Evolutionary conservation across 2,113 vertebrate species (phyloP).

Genomic region (Elaphurus davidianus): DNA sequence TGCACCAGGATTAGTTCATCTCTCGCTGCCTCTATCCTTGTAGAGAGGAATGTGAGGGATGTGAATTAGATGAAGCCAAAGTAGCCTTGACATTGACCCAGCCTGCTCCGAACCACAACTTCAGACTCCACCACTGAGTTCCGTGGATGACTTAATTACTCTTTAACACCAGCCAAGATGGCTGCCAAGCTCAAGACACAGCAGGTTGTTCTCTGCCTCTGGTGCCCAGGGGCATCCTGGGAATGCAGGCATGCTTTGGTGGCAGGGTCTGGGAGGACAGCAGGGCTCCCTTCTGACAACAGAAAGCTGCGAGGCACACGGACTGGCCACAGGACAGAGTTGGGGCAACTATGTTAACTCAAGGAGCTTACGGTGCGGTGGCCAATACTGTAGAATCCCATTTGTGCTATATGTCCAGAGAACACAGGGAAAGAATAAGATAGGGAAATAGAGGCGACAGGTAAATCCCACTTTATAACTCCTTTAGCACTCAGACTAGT

Average conservation of each 20-base stretch:
- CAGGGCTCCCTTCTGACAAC: not conserved
- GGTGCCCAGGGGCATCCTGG: not conserved
- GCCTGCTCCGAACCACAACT: not conserved
- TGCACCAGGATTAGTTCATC: not conserved
- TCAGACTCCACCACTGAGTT: conserved; percentile 20
- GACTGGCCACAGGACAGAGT: not conserved
- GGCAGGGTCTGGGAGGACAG: not conserved
- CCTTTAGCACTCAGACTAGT: not conserved
- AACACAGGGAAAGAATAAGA: not conserved
- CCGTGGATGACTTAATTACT: conserved; percentile 29
- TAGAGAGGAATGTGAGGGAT: not conserved
- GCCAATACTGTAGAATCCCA: not conserved
- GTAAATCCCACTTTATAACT: not conserved
- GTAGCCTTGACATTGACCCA: not conserved
- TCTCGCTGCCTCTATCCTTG: not conserved
- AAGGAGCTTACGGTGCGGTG: not conserved
- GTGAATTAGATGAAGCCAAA: not conserved
- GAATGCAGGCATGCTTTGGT: not conserved
- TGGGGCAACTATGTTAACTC: not conserved
- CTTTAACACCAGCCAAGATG: conserved; percentile 52
- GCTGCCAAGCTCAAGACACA: not conserved
- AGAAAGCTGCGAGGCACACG: not conserved
- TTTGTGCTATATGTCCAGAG: not conserved
- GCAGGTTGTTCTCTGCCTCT: not conserved
- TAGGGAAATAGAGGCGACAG: not conserved